Evolutionary conservation across 2,797 vertebrate species (phyloP), one percentile per base, ranked within the genome.

Genomic region (Botia kubotai): DNA sequence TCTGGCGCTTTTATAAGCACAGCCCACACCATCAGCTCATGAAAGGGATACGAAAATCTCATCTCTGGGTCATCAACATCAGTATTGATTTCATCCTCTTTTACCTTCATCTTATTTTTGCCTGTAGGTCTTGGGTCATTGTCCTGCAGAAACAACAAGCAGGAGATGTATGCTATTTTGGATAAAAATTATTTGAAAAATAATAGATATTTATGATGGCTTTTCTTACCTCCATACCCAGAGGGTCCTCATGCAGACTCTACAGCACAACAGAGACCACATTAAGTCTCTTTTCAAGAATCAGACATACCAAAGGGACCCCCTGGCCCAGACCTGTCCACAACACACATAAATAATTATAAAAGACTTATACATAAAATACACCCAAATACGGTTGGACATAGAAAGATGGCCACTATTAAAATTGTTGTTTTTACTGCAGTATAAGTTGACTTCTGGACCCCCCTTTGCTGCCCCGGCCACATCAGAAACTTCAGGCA

Each of bases 391-490:
- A 43, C 8, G 39, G 39, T 48, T 50, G 4, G 23, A 52, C 66
- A 62, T 21, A 8, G 60, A 71, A 50, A 43, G 10, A 23, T 6
- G 10, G 29, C 10, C 10, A 39, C 2, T 4, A 43, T n/a, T 14
- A 3, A 68, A 14, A 36, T 60, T 1, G 39, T 50, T 26, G 55
- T 75, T 75, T 68, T 71, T 46, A 52, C 12, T 43, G 83, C 6
- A 75, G 75, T 36, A 53, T 14, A 83, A 95, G 93, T 94, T 94
- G 95, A 97, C 96, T 88, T 92, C 93, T 97, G 96, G 95, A 96
- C 96, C 92, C 94, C 96, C 97, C 97, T 98, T 99, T 99, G 97
- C 92, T 94, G 93, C 97, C 98, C 97, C 95, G 96, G 97, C 97
- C 97, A 95, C 93, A 91, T 90, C 91, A 87, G 87, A 88, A 97